phyloP scores from a whole-genome alignment of 2,797 vertebrate species.

The Scarus forsteni region DNA sequence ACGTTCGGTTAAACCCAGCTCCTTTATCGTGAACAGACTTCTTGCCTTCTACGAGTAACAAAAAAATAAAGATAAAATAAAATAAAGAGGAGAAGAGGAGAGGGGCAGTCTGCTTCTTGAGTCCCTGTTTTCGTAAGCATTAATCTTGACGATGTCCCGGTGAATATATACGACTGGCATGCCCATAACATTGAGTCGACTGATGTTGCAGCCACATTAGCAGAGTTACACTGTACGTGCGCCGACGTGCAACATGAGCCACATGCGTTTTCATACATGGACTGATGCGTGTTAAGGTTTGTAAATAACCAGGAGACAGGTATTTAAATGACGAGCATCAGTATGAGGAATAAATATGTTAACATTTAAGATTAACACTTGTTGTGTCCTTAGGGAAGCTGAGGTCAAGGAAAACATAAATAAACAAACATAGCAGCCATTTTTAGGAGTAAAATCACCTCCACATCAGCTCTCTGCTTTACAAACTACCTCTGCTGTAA shows the following conservation, averaged over 20 bases:
- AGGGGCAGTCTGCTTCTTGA: conserved; percentile 63
- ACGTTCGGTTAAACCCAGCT: conserved; percentile 58
- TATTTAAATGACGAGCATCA: neutral
- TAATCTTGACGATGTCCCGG: conserved; percentile 50
- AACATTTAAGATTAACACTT: conserved; percentile 64
- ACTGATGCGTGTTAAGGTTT: neutral
- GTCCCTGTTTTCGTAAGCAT: conserved; percentile 60
- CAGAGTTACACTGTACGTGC: neutral
- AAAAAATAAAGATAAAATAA: conserved; percentile 35
- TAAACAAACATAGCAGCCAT: conserved; percentile 76
- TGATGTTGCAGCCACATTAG: neutral
- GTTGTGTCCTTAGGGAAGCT: conserved; percentile 62
- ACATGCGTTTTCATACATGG: neutral
- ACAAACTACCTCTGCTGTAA: conserved; percentile 26
- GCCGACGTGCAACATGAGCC: conserved; percentile 1
- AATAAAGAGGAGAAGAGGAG: conserved; percentile 45
- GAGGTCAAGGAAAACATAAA: conserved; percentile 64
- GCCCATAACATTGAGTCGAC: neutral
- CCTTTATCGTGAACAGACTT: conserved; percentile 58
- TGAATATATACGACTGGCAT: neutral
- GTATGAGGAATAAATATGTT: neutral
- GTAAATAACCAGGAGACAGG: neutral
- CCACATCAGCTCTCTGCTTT: conserved; percentile 41
- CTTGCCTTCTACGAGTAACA: conserved; percentile 73
- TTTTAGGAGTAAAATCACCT: conserved; percentile 57